Base-by-base conservation (phyloP, 2,888 invertebrate genomes). In the Apodemia zela region DNA sequence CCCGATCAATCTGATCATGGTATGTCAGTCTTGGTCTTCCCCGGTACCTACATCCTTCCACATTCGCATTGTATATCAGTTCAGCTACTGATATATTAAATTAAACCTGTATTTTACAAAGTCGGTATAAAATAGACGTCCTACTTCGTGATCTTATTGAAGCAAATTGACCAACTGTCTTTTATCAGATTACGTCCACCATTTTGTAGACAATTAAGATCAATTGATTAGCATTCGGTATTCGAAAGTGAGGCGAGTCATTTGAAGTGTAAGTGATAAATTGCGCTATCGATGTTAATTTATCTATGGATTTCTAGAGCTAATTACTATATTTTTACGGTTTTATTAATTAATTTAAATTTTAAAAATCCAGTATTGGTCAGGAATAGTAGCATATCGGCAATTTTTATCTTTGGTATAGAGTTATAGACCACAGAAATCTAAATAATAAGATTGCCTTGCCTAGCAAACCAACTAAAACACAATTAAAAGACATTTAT, bases 141-240 rank as follows among this genome's bases (percentile, higher is more conserved):
- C 45, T n/a, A 47, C 17, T 47, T 47, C 45, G 6, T 17, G 45
- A 47, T 47, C 45, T 47, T 8, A 47, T 47, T 47, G 45, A 17
- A 29, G 7, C 54, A 57, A 57, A 57, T 57, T 29, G 54, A 57
- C 54, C 15, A 57, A 29, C 54, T 54, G 25, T 25, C 25, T 29
- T 25, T 57, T 57, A 57, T 57, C 54, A 57, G 54, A 57, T 57
- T 57, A 25, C 54, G 54, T 29, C 54, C 54, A 57, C 54, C 54
- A 57, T 57, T 57, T 57, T 29, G 54, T 29, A 21, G 54, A 57
- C 54, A 57, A 57, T 57, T 57, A 29, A 25, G 29, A 57, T 57
- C 54, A 57, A 25, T 29, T 57, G 54, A 57, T 57, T 57, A 57
- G 54, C 25, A 57, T 57, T 29, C 15, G 29, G 54, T 15, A 54